Evolutionary conservation across 2,888 invertebrate species (phyloP).

Genomic region (Chrysotoxum bicinctum): DNA sequence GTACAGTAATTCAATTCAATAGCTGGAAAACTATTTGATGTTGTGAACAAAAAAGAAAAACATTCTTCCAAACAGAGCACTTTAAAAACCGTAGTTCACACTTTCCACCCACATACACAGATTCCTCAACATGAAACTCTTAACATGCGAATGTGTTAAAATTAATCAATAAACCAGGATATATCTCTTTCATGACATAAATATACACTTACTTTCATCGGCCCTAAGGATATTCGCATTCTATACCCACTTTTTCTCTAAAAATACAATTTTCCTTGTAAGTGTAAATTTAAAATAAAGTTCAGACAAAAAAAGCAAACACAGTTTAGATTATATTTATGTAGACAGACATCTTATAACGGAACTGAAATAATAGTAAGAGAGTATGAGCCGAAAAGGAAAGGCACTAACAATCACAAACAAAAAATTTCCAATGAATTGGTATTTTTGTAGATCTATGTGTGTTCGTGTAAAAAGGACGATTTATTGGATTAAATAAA

Average conservation of each 20-base stretch:
- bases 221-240: conserved; percentile 20
- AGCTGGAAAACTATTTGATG: no score
- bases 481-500: conserved; percentile 69
- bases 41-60: no score
- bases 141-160: conserved; percentile 35
- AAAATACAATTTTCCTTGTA: background rate
- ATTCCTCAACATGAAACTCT: background rate
- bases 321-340: background rate
- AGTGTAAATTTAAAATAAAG: conserved; percentile 9
- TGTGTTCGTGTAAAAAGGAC: conserved; percentile 28
- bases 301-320: background rate
- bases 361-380: conserved; percentile 19
- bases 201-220: conserved; percentile 53
- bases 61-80: conserved; percentile 20
- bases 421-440: background rate
- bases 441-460: background rate
- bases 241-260: no score
- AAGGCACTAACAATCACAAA: background rate
- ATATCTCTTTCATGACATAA: conserved; percentile 59
- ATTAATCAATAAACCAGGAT: conserved; percentile 59
- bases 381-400: conserved; percentile 1
- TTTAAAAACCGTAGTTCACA: conserved; percentile 20
- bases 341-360: conserved; percentile 28
- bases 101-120: background rate
- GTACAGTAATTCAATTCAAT: no score